Conservation (phyloP, 2,888 invertebrate genomes). For the Amphiduros pacificus region DNA sequence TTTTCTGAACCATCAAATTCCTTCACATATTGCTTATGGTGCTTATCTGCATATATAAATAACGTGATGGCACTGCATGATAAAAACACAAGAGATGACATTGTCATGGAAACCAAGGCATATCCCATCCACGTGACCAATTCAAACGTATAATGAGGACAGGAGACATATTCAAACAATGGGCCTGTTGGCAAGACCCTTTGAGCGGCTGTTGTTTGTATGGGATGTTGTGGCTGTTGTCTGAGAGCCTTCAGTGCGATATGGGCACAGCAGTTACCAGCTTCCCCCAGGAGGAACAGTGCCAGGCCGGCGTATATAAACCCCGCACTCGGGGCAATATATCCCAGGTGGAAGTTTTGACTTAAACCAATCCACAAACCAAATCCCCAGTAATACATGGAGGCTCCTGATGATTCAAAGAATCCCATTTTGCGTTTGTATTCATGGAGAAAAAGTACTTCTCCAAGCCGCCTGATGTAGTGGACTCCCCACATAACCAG, state of each 20-base stretch:
- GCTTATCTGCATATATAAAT: slow-evolving; percentile 7
- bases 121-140: slow-evolving; percentile 26
- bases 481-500: slow-evolving; percentile 20
- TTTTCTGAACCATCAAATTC: slow-evolving; percentile 15
- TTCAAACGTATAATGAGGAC: slow-evolving; percentile 26
- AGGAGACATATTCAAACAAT: slow-evolving; percentile 15
- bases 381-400: slow-evolving; percentile 19
- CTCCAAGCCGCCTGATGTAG: slow-evolving; percentile 20
- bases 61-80: slow-evolving; percentile 3
- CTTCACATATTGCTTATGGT: slow-evolving; percentile 9
- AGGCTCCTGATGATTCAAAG: slow-evolving; percentile 8
- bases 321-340: slow-evolving; percentile 6
- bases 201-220: too few relatives aligned
- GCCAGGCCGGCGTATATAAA: slow-evolving; percentile 15
- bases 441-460: slow-evolving; percentile 22
- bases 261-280: slow-evolving; percentile 21
- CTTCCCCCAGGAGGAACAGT: slow-evolving; percentile 17
- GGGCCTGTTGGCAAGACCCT: slow-evolving; percentile 11
- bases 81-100: slow-evolving; percentile 16
- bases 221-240: background rate
- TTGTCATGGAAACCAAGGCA: too few relatives aligned
- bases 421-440: slow-evolving; percentile 14
- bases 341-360: slow-evolving; percentile 20
- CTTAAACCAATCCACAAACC: slow-evolving; percentile 26
- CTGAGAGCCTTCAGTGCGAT: background rate